Evolutionary conservation across 2,113 vertebrate genomes (phyloP).

Genomic region (Gallinago jamesoni): DNA sequence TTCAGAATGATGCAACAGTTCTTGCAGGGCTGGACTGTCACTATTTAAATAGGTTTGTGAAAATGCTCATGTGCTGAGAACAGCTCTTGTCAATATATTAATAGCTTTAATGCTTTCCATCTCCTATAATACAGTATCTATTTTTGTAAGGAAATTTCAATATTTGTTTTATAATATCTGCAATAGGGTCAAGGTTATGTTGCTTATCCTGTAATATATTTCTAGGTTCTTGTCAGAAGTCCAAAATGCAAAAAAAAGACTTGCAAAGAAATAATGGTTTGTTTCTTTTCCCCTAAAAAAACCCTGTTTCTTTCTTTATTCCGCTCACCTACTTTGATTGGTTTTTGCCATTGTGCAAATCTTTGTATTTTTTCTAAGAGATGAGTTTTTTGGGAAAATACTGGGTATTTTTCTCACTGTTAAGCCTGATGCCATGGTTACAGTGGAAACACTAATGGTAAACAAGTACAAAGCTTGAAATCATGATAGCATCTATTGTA

Average conservation of each 20-base stretch:
- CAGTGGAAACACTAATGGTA: constrained; percentile 56
- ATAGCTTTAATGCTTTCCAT: background rate
- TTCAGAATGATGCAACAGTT: constrained; percentile 19
- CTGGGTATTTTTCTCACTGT: constrained; percentile 43
- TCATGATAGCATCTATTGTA: constrained; percentile 10
- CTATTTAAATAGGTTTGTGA: constrained; percentile 13
- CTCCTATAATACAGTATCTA: background rate
- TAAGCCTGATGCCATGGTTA: constrained; percentile 75
- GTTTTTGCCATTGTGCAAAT: background rate
- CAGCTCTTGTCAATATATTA: background rate
- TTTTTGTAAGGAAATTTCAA: background rate
- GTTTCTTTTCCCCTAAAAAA: background rate
- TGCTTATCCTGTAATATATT: background rate
- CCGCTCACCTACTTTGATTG: background rate
- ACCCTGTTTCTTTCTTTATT: background rate
- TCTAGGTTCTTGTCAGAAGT: background rate
- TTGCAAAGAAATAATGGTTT: background rate
- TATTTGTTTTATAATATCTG: background rate
- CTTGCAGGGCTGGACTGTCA: background rate
- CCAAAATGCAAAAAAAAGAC: background rate
- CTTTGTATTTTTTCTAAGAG: background rate
- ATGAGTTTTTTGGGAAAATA: constrained; percentile 30
- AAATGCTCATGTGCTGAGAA: constrained; percentile 19
- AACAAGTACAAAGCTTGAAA: constrained; percentile 57
- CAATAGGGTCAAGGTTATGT: background rate